Conservation (phyloP, 2,797 vertebrate genomes). For the Xiphophorus birchmanni region DNA sequence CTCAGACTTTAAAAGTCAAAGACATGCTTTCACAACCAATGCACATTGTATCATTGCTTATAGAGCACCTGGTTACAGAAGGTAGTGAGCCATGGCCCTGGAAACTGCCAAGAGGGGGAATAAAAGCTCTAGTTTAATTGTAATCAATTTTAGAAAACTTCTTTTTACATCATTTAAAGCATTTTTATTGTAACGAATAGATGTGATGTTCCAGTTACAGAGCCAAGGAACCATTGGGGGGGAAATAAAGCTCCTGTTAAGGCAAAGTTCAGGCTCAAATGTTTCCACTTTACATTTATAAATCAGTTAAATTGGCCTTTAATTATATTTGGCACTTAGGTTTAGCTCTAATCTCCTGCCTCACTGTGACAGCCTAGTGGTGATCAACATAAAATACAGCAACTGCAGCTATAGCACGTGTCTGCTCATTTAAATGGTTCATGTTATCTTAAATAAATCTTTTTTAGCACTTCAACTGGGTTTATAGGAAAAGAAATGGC, state of each 20-base stretch:
- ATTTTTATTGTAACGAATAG: neutral
- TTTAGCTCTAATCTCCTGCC: conserved; percentile 1
- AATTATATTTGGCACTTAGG: neutral
- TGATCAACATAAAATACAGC: neutral
- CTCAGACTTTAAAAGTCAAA: conserved; percentile 20
- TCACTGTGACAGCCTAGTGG: neutral
- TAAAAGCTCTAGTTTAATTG: conserved; percentile 4
- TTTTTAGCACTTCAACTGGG: neutral
- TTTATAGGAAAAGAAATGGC: neutral
- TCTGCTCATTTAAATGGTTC: neutral
- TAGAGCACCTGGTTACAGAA: neutral
- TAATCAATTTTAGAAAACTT: neutral
- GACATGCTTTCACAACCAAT: conserved; percentile 3
- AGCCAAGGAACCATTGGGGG: neutral
- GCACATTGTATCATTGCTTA: neutral
- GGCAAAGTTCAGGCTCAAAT: neutral
- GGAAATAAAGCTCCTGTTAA: neutral
- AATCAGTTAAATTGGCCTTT: neutral
- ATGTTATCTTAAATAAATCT: neutral
- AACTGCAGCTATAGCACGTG: neutral
- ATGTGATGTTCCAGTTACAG: conserved; percentile 2
- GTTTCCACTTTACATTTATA: neutral
- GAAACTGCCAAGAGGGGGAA: neutral
- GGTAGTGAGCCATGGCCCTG: neutral
- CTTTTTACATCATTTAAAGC: conserved; percentile 7